These are phyloP conservation scores for Drosophila kurseongensis DNA, from an alignment of 1,140 invertebrate genomes.

Conservation along the genomic window DNA sequence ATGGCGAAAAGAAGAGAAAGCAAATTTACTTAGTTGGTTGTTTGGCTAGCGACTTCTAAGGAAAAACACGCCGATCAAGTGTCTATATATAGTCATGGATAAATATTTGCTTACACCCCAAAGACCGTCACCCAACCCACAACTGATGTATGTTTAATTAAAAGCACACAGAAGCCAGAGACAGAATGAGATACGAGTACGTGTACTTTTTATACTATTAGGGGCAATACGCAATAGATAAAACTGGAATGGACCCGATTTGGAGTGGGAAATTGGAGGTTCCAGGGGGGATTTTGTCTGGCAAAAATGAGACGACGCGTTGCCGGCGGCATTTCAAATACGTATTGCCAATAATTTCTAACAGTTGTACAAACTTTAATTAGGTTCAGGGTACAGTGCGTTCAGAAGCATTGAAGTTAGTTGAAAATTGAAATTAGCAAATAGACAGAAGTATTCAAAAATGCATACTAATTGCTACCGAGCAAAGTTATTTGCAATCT, in stretches of 20 bases:
- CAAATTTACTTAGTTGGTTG: constrained; percentile 61
- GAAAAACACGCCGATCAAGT: constrained; percentile 52
- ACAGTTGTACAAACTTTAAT: constrained; percentile 43
- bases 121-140: constrained; percentile 18
- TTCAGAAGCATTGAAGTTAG: not conserved
- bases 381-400: constrained; percentile 5
- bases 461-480: not conserved
- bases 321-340: not conserved
- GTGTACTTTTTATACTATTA: constrained; percentile 4
- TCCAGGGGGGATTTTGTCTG: constrained; percentile 22
- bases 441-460: not conserved
- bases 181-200: constrained; percentile 13
- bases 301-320: constrained; percentile 10
- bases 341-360: constrained; percentile 17
- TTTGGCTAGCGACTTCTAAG: constrained; percentile 58
- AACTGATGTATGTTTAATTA: constrained; percentile 75
- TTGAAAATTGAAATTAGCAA: not conserved
- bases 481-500: constrained; percentile 7
- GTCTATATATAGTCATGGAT: constrained; percentile 58
- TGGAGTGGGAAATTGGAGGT: not conserved
- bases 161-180: constrained; percentile 54
- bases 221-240: constrained; percentile 66
- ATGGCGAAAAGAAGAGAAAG: constrained; percentile 39
- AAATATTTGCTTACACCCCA: constrained; percentile 67
- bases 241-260: constrained; percentile 39